Evolutionary conservation across 2,888 invertebrate genomes (phyloP).

Genomic region (Muscina levida): DNA sequence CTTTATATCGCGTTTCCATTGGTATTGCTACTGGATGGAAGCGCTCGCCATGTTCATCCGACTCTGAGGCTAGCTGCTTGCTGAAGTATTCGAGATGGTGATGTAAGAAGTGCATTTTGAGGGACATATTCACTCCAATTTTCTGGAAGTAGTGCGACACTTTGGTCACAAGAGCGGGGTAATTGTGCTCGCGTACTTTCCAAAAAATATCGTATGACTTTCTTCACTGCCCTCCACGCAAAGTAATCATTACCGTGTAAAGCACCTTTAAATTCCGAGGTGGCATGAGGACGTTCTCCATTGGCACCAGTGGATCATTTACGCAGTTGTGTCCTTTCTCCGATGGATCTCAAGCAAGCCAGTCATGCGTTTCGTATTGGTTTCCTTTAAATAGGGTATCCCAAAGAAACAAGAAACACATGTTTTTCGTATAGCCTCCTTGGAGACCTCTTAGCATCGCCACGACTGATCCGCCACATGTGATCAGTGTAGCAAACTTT

Average conservation of each 20-base stretch:
- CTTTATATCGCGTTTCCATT: no score
- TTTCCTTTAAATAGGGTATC: conserved; percentile 11
- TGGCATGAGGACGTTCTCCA: no score
- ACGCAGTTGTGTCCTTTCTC: neutral
- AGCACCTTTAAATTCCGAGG: no score
- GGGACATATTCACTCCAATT: neutral
- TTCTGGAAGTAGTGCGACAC: neutral
- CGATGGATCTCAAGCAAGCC: no score
- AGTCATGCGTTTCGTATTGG: neutral
- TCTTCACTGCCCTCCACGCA: no score
- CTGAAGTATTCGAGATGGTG: neutral
- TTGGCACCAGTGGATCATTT: conserved; percentile 14
- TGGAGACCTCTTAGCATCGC: no score
- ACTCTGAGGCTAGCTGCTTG: neutral
- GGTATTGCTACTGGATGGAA: no score
- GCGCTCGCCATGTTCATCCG: neutral
- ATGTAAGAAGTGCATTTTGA: conserved; percentile 11
- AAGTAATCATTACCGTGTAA: no score
- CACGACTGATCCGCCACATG: conserved; percentile 5
- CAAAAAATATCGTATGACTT: no score
- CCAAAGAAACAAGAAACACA: conserved; percentile 19
- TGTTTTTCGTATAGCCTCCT: no score
- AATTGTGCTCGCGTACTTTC: no score
- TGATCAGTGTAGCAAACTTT: conserved; percentile 22
- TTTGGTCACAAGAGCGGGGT: no score